phyloP scores from a whole-genome alignment of 2,797 vertebrate species.

The Onychomys torridus region DNA sequence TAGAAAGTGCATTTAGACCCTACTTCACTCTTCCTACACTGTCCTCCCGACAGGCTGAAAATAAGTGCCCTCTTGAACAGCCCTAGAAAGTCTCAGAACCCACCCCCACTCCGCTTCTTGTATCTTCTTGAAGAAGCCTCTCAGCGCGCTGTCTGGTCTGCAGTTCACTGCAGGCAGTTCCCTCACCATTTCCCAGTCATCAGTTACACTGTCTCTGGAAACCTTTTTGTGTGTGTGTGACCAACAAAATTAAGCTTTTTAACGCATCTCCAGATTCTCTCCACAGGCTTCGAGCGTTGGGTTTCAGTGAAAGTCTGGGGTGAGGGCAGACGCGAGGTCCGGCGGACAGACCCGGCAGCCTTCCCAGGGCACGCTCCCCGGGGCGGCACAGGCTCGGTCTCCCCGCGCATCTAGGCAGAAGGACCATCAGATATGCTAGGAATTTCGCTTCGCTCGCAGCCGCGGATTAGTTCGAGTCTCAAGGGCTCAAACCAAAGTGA shows the following conservation, averaged over 20 bases:
- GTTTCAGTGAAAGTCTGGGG: constrained; percentile 11
- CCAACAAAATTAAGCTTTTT: background rate
- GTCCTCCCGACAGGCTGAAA: constrained; percentile 20
- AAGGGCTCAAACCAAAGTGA: constrained; percentile 65
- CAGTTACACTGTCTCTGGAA: constrained; percentile 20
- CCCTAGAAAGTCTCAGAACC: constrained; percentile 50
- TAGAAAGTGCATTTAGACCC: constrained; percentile 70
- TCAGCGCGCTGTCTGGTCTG: constrained; percentile 52
- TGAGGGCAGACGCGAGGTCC: background rate
- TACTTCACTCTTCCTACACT: background rate
- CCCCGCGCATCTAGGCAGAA: background rate
- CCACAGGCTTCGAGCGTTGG: background rate
- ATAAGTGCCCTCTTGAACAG: background rate
- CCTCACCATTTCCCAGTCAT: constrained; percentile 32
- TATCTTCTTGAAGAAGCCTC: constrained; percentile 35
- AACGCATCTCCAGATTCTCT: background rate
- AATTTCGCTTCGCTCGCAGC: constrained; percentile 27
- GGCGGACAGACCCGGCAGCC: background rate
- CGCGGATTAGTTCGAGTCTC: constrained; percentile 48
- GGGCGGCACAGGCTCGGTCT: background rate
- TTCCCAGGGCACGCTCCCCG: background rate
- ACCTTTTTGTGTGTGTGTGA: background rate
- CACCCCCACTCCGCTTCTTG: background rate
- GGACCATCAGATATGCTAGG: constrained; percentile 28
- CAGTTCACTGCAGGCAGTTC: constrained; percentile 77